Conservation (phyloP, 1,140 invertebrate genomes). For the Trichomalopsis sarcophagae region DNA sequence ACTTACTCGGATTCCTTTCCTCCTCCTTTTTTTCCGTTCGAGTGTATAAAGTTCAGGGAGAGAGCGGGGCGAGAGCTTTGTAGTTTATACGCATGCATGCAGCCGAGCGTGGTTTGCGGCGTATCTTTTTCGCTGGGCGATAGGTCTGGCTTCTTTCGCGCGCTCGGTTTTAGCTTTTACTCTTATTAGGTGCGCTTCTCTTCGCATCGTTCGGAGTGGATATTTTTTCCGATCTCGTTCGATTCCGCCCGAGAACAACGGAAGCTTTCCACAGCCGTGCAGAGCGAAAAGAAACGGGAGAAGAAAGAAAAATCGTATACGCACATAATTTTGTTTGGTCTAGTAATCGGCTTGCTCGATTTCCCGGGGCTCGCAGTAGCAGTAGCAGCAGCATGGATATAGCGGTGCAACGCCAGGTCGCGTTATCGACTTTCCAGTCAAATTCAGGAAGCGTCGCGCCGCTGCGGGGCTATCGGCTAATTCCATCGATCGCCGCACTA, state of each 20-base stretch:
- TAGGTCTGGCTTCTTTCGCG: background rate
- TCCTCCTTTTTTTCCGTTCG: background rate
- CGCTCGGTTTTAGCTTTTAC: background rate
- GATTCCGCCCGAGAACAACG: background rate
- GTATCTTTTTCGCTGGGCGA: background rate
- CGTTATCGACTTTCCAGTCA: constrained; percentile 52
- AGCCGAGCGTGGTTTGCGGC: background rate
- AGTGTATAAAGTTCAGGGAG: too few relatives aligned
- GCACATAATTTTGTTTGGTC: constrained; percentile 40
- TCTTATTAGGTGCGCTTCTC: background rate
- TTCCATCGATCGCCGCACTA: constrained; percentile 38
- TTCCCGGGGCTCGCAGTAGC: background rate
- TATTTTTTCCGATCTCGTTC: background rate
- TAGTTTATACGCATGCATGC: background rate
- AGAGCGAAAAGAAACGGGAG: background rate
- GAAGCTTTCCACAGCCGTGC: background rate
- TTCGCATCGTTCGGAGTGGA: background rate
- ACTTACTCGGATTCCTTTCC: background rate
- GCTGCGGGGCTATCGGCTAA: constrained; percentile 39
- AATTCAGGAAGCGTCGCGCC: constrained; percentile 28
- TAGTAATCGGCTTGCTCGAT: constrained; percentile 30
- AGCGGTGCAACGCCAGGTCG: background rate
- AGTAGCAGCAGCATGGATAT: too few relatives aligned
- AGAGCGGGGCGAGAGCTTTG: background rate
- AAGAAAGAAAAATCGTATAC: background rate